Evolutionary conservation across 2,797 vertebrate species (phyloP), one percentile per base, ranked within the genome.

Genomic region (Mormyrops boulengeri): DNA sequence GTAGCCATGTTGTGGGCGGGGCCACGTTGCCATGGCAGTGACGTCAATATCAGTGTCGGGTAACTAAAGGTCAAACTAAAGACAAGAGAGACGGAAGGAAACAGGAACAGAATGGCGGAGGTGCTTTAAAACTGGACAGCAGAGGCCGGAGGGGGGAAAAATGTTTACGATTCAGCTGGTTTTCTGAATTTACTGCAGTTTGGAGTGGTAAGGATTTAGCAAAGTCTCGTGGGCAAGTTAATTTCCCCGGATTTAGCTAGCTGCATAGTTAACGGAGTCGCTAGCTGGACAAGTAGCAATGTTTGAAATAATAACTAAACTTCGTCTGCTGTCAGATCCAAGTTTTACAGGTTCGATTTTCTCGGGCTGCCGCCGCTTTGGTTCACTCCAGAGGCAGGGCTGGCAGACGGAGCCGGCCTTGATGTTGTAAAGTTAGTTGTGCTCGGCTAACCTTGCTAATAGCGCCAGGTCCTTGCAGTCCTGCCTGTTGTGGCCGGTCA

Each of bases 51-150:
- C 94, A 94, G 95, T 96, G 95, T 96, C 94, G 94, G 93, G 95
- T 96, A 96, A 95, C 95, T 94, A 95, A 96, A 96, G 95, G 95
- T 95, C 95, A 96, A 95, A 95, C 94, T 95, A 94, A 95, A 95
- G 94, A 94, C 94, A 95, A 95, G 94, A 94, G 94, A 94, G 94
- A 94, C 93, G 95, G 94, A 94, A 95, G 94, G 93, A 93, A 94
- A 94, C 93, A 94, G 94, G 89, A 92, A 88, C 91, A 89, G 91
- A 91, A 91, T 90, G 89, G 90, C 90, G 89, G 86, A 88, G 89
- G 30, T 19, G 93, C 90, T 91, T 88, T 90, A 89, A n/a, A 92
- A 91, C 91, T 90, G 89, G 60, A 82, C 66, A 90, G 93, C 90
- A 47, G 86, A 50, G 52, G 86, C 55, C 80, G 85, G 89, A 85